Evolutionary conservation across 2,888 invertebrate genomes (phyloP), one percentile per base, ranked within the genome.

Genomic region (Drosophila anceps): DNA sequence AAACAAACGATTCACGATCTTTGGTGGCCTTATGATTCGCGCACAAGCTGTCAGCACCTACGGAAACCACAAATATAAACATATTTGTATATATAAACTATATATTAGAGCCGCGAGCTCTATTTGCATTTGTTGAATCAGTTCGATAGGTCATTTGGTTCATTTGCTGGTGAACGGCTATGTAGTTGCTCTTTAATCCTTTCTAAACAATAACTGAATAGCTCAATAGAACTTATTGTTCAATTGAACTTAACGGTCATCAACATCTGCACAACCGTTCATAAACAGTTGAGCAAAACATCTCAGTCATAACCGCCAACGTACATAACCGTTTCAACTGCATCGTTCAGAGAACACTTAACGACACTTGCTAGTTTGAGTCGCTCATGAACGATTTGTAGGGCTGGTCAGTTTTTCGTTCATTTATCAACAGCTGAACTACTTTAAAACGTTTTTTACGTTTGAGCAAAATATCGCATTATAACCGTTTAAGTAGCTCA

Each of bases 41-140:
- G 96, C 96, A 91, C 97, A 95, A 62, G 96, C 96, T 84, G 96
- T 94, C 88, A 96, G 95, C 65, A 95, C 93, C 94, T 94, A 75
- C 29, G 44, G 37, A 35, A n/a, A n/a, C 41, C 13, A 53, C 2
- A 37, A 13, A 27, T 43, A 33, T 24, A 51, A 12, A 24, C 10
- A 37, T 13, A 20, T 20, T 29, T 29, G 13, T 18, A 13, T 18
- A 37, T 9, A 54, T 31, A 31, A 1, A 13, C 8, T 13, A 39
- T 29, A 55, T 41, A 15, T 10, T 6, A 7, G 18, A 9, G 27
- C 10, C n/a, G 48, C 41, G 9, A 10, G 18, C 18, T 20, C 43
- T 6, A 20, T 5, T 43, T 18, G 20, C n/a, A 48, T 10, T 31
- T 12, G 12, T 33, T 20, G 9, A 31, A n/a, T 18, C 18, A 10